These are phyloP conservation scores for Saguinus imperator DNA, from an alignment of 2,113 vertebrate genomes.

Conservation along the genomic window DNA sequence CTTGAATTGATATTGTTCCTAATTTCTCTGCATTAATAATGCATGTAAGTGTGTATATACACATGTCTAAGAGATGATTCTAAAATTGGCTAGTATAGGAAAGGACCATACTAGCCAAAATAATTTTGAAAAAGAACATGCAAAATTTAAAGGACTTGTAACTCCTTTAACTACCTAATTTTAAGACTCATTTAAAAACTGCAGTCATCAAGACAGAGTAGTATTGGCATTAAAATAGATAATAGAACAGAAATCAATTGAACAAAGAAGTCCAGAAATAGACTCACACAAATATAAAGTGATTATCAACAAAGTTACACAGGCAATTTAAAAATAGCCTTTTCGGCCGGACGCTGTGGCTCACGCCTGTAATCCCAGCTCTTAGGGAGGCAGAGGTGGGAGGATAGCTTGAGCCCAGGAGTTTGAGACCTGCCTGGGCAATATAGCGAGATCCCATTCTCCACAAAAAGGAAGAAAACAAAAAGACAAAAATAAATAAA, in stretches of 20 bases:
- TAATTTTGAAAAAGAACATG: not conserved
- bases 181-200: not conserved
- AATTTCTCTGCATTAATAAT: not conserved
- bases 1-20: not conserved
- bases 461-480: too few species aligned
- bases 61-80: not conserved
- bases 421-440: too few species aligned
- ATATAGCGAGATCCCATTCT: too few species aligned
- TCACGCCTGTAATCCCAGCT: too few species aligned
- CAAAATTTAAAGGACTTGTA: not conserved
- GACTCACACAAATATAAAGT: not conserved
- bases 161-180: not conserved
- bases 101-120: not conserved
- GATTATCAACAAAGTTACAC: not conserved
- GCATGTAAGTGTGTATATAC: not conserved
- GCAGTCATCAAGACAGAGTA: not conserved
- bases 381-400: too few species aligned
- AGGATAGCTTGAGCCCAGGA: too few species aligned
- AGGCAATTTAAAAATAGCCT: constrained; percentile 17
- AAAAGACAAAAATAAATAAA: too few species aligned
- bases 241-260: not conserved
- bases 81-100: not conserved
- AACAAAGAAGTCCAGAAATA: not conserved
- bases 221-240: not conserved
- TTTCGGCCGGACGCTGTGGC: not conserved